These are phyloP conservation scores for Forbesichthys agassizii DNA, from an alignment of 2,113 vertebrate genomes.

Conservation along the genomic window DNA sequence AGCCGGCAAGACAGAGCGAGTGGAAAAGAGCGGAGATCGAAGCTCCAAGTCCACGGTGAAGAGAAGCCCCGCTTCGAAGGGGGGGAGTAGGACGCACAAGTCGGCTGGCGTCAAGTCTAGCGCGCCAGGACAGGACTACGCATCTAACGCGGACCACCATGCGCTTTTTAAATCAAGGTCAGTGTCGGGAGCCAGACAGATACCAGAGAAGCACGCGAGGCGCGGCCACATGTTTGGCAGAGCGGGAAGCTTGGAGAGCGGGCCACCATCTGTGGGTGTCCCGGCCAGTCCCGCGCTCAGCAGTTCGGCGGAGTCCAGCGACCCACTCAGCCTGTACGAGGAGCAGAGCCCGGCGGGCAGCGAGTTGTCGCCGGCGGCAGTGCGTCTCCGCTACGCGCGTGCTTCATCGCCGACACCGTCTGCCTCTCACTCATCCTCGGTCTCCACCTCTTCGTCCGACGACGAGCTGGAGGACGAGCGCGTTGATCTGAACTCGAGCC, in stretches of 20 bases:
- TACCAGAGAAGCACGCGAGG: constrained; percentile 85
- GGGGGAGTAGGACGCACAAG: constrained; percentile 78
- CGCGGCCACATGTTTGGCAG: constrained; percentile 84
- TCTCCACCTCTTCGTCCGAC: constrained; percentile 86
- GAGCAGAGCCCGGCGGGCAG: constrained; percentile 79
- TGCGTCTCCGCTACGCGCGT: constrained; percentile 85
- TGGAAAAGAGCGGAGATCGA: constrained; percentile 81
- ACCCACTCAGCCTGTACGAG: constrained; percentile 92
- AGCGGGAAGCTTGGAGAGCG: constrained; percentile 75
- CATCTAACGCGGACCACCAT: constrained; percentile 84
- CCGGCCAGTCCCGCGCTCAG: constrained; percentile 89
- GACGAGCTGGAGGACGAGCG: constrained; percentile 97
- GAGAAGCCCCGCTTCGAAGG: constrained; percentile 78
- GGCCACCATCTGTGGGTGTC: constrained; percentile 84
- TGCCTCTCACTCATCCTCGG: constrained; percentile 82
- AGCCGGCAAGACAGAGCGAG: constrained; percentile 69
- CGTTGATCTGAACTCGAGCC: constrained; percentile 88
- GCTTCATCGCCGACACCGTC: constrained; percentile 92
- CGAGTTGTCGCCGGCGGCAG: constrained; percentile 71
- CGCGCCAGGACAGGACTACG: constrained; percentile 71
- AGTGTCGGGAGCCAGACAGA: constrained; percentile 75
- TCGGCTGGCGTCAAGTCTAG: constrained; percentile 72
- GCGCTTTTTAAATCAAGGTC: constrained; percentile 89
- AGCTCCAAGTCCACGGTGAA: constrained; percentile 74
- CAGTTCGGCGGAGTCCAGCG: constrained; percentile 87